Percentiles rank a stretch among this genome's conserved stretches.
Conservation (phyloP, 2,888 invertebrate species). For the Noctua fimbriata region DNA sequence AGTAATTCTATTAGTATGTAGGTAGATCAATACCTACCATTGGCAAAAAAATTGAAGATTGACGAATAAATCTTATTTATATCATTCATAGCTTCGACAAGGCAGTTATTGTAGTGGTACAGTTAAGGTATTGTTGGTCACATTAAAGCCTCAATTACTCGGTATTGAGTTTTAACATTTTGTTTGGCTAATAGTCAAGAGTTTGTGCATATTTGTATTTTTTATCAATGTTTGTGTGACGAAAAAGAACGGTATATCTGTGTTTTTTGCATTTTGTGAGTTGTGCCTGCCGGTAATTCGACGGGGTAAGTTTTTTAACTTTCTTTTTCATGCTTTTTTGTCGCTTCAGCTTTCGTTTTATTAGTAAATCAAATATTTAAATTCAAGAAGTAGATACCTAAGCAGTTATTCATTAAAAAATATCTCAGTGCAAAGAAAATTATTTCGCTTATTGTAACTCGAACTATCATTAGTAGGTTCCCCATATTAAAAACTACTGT, state of each 20-base stretch:
- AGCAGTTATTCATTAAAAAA: neutral
- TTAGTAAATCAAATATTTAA: neutral
- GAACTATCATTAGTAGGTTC: neutral
- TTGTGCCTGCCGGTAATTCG: neutral
- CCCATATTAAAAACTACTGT: neutral
- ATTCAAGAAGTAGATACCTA: neutral
- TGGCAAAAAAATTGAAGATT: neutral
- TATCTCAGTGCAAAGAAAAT: neutral
- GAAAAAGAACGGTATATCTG: neutral
- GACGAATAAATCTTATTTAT: neutral
- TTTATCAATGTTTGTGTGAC: neutral
- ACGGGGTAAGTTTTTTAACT: conserved; percentile 11
- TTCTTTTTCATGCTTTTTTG: neutral
- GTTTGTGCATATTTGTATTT: neutral
- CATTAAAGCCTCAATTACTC: neutral
- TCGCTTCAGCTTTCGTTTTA: conserved; percentile 13
- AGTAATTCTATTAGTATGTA: conserved; percentile 1
- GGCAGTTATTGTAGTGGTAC: too few species aligned
- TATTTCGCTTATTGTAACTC: neutral
- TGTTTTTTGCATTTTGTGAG: conserved; percentile 1
- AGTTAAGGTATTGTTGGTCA: neutral
- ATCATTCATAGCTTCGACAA: too few species aligned
- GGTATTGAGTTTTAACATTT: neutral
- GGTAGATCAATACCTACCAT: neutral
- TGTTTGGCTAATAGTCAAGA: neutral